Conservation (phyloP, 1,140 invertebrate species). For the Calliopsis andreniformis region DNA sequence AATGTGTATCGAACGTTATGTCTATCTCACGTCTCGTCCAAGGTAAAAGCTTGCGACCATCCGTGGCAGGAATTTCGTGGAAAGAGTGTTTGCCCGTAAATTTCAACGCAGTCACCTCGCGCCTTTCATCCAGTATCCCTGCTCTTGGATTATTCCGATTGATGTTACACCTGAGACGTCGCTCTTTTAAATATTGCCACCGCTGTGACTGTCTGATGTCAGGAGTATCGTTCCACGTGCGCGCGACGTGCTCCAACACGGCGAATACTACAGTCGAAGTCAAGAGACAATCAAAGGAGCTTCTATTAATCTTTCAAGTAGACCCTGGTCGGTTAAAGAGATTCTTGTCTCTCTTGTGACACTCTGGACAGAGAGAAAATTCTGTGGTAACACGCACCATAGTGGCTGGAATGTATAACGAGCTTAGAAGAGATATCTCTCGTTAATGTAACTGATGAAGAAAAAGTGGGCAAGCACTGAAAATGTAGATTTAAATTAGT, state of each 20-base stretch:
- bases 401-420: neutral
- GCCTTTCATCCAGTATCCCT: slow-evolving; percentile 24
- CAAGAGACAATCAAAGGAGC: slow-evolving; percentile 60
- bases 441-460: neutral
- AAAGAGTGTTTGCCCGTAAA: slow-evolving; percentile 32
- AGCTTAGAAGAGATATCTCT: neutral
- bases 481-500: neutral
- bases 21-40: too few relatives aligned
- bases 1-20: too few relatives aligned
- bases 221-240: slow-evolving; percentile 53
- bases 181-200: slow-evolving; percentile 76
- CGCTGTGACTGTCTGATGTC: slow-evolving; percentile 76
- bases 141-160: slow-evolving; percentile 75
- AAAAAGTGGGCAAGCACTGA: neutral
- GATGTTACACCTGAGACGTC: slow-evolving; percentile 74
- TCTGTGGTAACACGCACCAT: neutral
- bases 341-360: slow-evolving; percentile 19
- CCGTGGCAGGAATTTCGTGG: neutral
- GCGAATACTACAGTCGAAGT: slow-evolving; percentile 15
- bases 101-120: slow-evolving; percentile 15
- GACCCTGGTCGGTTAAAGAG: slow-evolving; percentile 38
- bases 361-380: neutral
- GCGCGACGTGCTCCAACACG: slow-evolving; percentile 38
- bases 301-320: slow-evolving; percentile 55
- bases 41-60: neutral